A percentile compares a stretch with the other conserved stretches of the same genome.
These are phyloP conservation scores for Xiphias gladius DNA, from an alignment of 2,113 vertebrate species.

Conservation along the genomic window DNA sequence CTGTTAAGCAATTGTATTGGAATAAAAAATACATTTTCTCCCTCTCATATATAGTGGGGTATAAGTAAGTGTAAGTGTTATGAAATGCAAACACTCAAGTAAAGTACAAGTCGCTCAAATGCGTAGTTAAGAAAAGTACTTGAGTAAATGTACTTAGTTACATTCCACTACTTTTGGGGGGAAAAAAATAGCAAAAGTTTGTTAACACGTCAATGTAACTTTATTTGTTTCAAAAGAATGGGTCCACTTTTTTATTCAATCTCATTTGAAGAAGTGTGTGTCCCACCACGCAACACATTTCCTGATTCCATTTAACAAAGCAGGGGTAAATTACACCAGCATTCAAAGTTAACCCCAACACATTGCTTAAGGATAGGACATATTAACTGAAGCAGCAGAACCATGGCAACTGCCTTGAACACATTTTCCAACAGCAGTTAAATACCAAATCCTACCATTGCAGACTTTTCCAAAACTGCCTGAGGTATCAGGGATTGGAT, in stretches of 20 bases:
- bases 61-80: not conserved
- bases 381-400: not conserved
- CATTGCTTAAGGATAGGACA: not conserved
- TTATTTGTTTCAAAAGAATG: not conserved
- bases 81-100: too few species aligned
- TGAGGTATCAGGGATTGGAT: not conserved
- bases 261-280: not conserved
- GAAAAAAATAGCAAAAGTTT: too few species aligned
- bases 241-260: not conserved
- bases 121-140: not conserved
- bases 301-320: slow-evolving; percentile 3
- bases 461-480: not conserved
- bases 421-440: not conserved
- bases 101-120: too few species aligned
- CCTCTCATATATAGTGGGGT: not conserved
- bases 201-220: not conserved
- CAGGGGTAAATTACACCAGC: not conserved
- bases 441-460: not conserved
- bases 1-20: not conserved
- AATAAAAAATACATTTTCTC: not conserved
- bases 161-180: not conserved
- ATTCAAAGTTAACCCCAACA: not conserved
- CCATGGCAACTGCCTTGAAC: not conserved
- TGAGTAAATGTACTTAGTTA: not conserved
- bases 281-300: not conserved